Base-by-base conservation (phyloP, 2,888 invertebrate genomes). In the Cryptus armator region DNA sequence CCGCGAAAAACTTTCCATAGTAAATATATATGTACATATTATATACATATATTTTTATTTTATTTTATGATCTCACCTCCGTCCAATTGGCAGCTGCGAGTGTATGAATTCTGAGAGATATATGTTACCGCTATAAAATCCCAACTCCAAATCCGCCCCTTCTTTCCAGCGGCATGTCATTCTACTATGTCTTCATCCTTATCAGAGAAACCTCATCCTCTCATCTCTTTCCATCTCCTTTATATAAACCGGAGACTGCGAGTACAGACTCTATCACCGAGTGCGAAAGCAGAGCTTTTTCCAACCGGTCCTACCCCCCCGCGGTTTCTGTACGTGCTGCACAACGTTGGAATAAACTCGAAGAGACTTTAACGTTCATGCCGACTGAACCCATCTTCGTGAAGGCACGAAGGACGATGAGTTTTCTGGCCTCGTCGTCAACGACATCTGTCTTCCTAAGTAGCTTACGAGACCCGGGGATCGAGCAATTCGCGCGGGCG, bases 361-460 rank as follows among this genome's bases (percentile, higher is more conserved):
- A 56, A 3, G 44, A 67, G 46, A 67, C 67, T 68, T 68, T n/a
- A 24, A 67, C 56, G n/a, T 56, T 29, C 44, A 44, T 56, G 24
- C 67, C 48, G 67, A 67, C 67, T 67, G 24, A 70, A 70, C 56
- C 44, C 43, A 59, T 48, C 66, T 64, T 53, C 75, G 51, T 37
- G 32, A 16, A 51, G 48, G 43, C 62, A 16, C 64, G 72, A 68
- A 56, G 75, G 59, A 59, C 66, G 64, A 76, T 80, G 76, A 72
- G 80, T 81, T 71, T 76, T 76, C 76, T 56, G 64, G 72, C 48
- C 75, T 78, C 84, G 81, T 85, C 84, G 56, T 78, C 76, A 77
- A 43, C 78, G 76, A 75, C 85, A 85, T 79, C 78, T 77, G 85
- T 81, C 85, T 81, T 85, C 64, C 64, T 85, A 85, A 85, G 85